Base-by-base conservation (phyloP, 2,888 invertebrate genomes). In the Leptinotarsa haldemani region DNA sequence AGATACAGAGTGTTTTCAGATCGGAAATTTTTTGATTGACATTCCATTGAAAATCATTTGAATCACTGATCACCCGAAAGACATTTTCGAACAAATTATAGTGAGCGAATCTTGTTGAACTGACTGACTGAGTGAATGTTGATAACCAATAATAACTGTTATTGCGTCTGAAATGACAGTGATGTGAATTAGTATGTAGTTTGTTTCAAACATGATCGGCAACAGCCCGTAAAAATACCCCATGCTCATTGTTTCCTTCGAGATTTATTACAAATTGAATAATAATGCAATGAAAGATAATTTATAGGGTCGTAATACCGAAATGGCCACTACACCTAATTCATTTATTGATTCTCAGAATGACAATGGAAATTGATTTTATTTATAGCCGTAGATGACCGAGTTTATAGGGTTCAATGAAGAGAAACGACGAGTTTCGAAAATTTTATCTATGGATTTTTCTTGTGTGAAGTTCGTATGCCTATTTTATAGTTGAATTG, bases 261-360 rank as follows among this genome's bases (percentile, higher is more conserved):
- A 4, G 22, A 56, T 56, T 22, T 56, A 56, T 56, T 12, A 22
- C 56, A 22, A 56, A 56, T 56, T 22, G 56, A 25, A 56, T 20
- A 56, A 56, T 56, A 56, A 56, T 56, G 13, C 56, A 56, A 56
- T 56, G 22, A 56, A 56, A 56, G 9, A 22, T 56, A 20, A 56
- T 56, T 56, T 56, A 56, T 56, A 22, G 56, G 22, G 56, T 56
- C 56, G 22, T 56, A 56, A 56, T 56, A 56, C 22, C 20, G 22
- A 20, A 56, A 22, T 22, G 56, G 56, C 56, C 15, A 56, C 56
- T 56, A 56, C 56, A 56, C 56, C 56, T 56, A 56, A 56, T 56
- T 56, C 56, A 56, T 56, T 56, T 56, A 56, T 56, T 22, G 56
- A 22, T 56, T 56, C 20, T 56, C 22, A 20, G 56, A 56, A 56